phyloP scores from a whole-genome alignment of 2,888 invertebrate species.

The Bombylius discolor region DNA sequence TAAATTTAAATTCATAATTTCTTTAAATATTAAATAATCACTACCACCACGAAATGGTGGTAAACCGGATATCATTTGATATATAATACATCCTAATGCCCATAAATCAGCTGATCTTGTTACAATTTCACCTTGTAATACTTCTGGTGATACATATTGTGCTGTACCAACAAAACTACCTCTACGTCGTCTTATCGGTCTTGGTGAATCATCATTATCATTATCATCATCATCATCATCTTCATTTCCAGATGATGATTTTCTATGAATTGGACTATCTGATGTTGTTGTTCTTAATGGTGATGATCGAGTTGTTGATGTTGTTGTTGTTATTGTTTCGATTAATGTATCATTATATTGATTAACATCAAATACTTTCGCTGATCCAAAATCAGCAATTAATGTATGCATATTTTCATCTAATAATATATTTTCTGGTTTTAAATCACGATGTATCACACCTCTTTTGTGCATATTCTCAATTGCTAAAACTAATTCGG shows the following conservation, averaged over 20 bases:
- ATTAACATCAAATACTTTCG: slow-evolving; percentile 55
- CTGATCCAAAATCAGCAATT: slow-evolving; percentile 95
- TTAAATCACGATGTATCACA: slow-evolving; percentile 91
- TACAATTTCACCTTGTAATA: slow-evolving; percentile 66
- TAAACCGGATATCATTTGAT: slow-evolving; percentile 90
- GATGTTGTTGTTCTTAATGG: neutral
- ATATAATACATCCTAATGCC: slow-evolving; percentile 94
- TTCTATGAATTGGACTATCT: neutral
- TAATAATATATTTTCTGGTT: slow-evolving; percentile 91
- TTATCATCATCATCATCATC: slow-evolving; percentile 13
- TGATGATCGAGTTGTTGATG: slow-evolving; percentile 10
- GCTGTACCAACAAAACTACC: slow-evolving; percentile 96
- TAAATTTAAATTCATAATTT: slow-evolving; percentile 81
- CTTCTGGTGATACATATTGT: slow-evolving; percentile 96
- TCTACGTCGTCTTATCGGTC: slow-evolving; percentile 41
- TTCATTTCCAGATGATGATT: neutral
- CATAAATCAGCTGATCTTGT: slow-evolving; percentile 81
- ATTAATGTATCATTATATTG: neutral
- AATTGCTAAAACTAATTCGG: slow-evolving; percentile 82
- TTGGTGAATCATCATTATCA: slow-evolving; percentile 8
- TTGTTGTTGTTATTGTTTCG: neutral
- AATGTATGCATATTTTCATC: slow-evolving; percentile 92
- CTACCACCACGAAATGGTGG: slow-evolving; percentile 85
- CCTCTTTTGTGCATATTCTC: slow-evolving; percentile 80
- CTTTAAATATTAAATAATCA: slow-evolving; percentile 93